Percentiles rank a stretch among this genome's conserved stretches.
These are phyloP conservation scores for Rhodeus uyekii DNA, from an alignment of 2,797 vertebrate genomes.

Conservation along the genomic window DNA sequence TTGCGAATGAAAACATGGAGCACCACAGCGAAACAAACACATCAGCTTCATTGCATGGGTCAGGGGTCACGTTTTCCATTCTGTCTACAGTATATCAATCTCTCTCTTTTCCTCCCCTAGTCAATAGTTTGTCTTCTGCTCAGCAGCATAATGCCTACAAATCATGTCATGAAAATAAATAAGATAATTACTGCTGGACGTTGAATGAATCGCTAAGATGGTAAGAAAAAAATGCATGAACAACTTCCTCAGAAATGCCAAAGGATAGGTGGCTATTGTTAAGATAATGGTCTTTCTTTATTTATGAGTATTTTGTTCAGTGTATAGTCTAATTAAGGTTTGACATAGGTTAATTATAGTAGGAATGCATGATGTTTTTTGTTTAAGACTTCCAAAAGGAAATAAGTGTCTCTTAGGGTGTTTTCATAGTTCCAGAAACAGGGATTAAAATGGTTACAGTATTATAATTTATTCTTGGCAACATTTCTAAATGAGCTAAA, in stretches of 20 bases:
- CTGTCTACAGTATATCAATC: slow-evolving; percentile 19
- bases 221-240: slow-evolving; percentile 7
- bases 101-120: slow-evolving; percentile 11
- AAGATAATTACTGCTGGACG: slow-evolving; percentile 30
- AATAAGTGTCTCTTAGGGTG: not conserved
- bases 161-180: slow-evolving; percentile 41
- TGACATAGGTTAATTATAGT: not conserved
- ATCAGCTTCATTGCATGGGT: slow-evolving; percentile 33
- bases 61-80: slow-evolving; percentile 29
- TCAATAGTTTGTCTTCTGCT: slow-evolving; percentile 6
- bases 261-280: slow-evolving; percentile 11
- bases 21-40: slow-evolving; percentile 33
- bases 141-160: slow-evolving; percentile 4
- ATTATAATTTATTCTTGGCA: not conserved
- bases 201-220: slow-evolving; percentile 15
- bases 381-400: not conserved
- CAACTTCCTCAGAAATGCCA: not conserved
- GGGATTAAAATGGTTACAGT: not conserved
- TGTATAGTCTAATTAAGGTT: slow-evolving; percentile 6
- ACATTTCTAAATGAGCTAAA: too few species aligned
- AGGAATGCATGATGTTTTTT: not conserved
- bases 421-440: not conserved
- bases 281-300: slow-evolving; percentile 18
- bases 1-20: slow-evolving; percentile 31
- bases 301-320: not conserved